phyloP scores from a whole-genome alignment of 2,888 invertebrate species.

The Nymphalis c-album region DNA sequence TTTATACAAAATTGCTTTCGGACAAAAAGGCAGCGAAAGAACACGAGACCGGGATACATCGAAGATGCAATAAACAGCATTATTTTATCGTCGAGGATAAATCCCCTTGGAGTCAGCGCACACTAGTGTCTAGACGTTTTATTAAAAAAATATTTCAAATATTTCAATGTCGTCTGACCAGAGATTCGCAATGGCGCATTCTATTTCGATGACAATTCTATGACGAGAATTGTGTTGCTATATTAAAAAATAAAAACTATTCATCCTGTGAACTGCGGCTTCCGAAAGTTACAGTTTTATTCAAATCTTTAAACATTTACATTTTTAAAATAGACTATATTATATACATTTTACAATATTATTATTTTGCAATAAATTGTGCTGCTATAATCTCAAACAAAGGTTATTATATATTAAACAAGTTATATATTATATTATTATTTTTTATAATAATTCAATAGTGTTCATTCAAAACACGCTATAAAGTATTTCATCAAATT shows the following conservation, averaged over 20 bases:
- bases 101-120: slow-evolving; percentile 31
- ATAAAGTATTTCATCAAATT: neutral
- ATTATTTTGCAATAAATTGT: too few relatives aligned
- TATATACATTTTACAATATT: too few relatives aligned
- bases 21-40: slow-evolving; percentile 24
- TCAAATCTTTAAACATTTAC: too few relatives aligned
- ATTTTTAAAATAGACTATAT: too few relatives aligned
- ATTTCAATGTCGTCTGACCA: slow-evolving; percentile 12
- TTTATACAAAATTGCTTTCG: slow-evolving; percentile 27
- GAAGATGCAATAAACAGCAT: slow-evolving; percentile 47
- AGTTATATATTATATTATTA: neutral
- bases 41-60: slow-evolving; percentile 37
- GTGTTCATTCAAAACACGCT: neutral
- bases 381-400: too few relatives aligned
- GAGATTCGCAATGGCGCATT: neutral
- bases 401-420: too few relatives aligned
- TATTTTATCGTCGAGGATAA: slow-evolving; percentile 48
- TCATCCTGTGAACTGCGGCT: neutral
- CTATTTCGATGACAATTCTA: too few relatives aligned
- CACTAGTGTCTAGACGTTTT: slow-evolving; percentile 19
- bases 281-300: too few relatives aligned
- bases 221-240: neutral
- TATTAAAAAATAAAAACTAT: neutral
- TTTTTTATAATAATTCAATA: neutral
- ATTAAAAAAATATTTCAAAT: slow-evolving; percentile 27